A percentile compares a stretch with the other conserved stretches of the same genome.
These are phyloP conservation scores for Xestia xanthographa DNA, from an alignment of 2,888 invertebrate species.

Conservation along the genomic window DNA sequence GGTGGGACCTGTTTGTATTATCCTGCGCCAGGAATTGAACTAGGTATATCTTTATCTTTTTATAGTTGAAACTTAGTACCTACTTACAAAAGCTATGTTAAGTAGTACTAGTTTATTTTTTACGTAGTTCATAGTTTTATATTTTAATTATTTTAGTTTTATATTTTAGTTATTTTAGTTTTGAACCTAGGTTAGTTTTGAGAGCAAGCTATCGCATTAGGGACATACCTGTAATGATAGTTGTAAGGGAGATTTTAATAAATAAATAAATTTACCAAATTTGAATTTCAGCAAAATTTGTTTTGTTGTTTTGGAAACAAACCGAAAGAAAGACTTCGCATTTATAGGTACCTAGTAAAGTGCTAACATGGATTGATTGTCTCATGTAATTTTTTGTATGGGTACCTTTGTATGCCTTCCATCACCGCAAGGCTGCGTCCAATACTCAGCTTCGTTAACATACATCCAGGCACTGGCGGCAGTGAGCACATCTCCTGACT, in stretches of 20 bases:
- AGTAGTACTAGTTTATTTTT: too few relatives aligned
- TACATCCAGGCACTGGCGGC: conserved; percentile 91
- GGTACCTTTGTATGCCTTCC: conserved; percentile 87
- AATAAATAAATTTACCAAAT: too few relatives aligned
- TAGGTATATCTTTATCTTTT: too few relatives aligned
- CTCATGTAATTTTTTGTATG: neutral
- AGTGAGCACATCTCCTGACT: conserved; percentile 91
- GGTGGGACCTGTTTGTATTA: neutral
- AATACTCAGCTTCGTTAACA: conserved; percentile 91
- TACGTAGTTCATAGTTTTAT: too few relatives aligned
- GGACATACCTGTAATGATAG: too few relatives aligned
- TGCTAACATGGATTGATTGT: neutral
- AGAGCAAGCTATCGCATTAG: too few relatives aligned
- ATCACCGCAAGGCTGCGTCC: conserved; percentile 89
- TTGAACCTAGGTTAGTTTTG: too few relatives aligned
- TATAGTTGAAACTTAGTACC: too few relatives aligned
- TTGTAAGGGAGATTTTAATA: too few relatives aligned
- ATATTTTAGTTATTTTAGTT: too few relatives aligned
- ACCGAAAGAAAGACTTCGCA: neutral
- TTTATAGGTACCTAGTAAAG: neutral
- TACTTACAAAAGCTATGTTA: too few relatives aligned
- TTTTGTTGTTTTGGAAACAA: neutral
- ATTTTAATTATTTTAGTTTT: too few relatives aligned
- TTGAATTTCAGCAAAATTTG: neutral
- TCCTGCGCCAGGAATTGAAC: neutral